Conservation (phyloP, 1,140 invertebrate species). For the Trachymyrmex septentrionalis region DNA sequence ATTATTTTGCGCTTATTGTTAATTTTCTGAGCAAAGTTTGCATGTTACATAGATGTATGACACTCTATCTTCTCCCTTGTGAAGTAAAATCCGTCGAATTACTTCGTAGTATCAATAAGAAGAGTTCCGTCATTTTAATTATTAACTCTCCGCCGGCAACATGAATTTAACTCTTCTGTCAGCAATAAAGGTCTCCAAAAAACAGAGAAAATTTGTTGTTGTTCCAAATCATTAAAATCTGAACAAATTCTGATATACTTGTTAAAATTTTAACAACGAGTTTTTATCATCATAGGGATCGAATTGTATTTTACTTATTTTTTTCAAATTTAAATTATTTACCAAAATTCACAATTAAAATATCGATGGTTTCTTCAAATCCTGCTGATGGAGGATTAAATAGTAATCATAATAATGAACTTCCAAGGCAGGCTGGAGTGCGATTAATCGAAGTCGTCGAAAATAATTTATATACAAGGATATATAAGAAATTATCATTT, state of each 20-base stretch:
- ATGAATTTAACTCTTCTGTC: too few relatives aligned
- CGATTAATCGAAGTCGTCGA: not conserved
- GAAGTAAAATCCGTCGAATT: not conserved
- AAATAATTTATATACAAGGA: not conserved
- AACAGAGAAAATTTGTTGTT: too few relatives aligned
- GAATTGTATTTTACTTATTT: too few relatives aligned
- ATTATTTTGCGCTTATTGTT: slow-evolving; percentile 16
- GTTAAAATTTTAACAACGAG: too few relatives aligned
- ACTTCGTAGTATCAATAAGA: not conserved
- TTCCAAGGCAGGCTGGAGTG: not conserved
- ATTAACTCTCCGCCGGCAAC: not conserved
- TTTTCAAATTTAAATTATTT: too few relatives aligned
- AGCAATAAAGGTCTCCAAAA: too few relatives aligned
- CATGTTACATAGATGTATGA: not conserved
- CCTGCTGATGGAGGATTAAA: not conserved
- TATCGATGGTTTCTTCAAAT: too few relatives aligned
- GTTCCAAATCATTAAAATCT: too few relatives aligned
- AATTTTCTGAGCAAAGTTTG: slow-evolving; percentile 5
- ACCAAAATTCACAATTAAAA: too few relatives aligned
- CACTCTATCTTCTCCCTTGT: not conserved
- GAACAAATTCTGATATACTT: too few relatives aligned
- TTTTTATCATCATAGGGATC: too few relatives aligned
- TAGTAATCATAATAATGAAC: not conserved
- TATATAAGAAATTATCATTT: not conserved
- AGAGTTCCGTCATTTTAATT: not conserved